A percentile compares a stretch with the other conserved stretches of the same genome.
Conservation (phyloP, 2,797 vertebrate species). For the Diceros bicornis region DNA sequence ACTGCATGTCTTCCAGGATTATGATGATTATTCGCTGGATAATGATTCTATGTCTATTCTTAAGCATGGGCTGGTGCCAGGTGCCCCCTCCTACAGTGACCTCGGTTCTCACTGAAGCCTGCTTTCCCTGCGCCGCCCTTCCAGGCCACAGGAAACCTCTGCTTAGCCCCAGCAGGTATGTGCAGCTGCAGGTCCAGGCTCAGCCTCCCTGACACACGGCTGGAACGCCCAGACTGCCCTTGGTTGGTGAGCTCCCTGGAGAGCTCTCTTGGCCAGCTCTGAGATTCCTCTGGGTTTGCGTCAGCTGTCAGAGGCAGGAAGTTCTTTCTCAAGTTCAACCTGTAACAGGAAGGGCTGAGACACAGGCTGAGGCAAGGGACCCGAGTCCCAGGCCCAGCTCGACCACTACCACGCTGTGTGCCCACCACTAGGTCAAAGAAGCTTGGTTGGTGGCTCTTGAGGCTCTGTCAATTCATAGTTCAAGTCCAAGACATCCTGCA, state of each 20-base stretch:
- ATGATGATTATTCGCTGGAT: conserved; percentile 41
- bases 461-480: not conserved
- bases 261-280: not conserved
- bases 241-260: not conserved
- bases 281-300: not conserved
- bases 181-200: not conserved
- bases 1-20: not conserved
- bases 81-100: conserved; percentile 41
- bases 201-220: not conserved
- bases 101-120: not conserved
- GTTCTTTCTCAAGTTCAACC: not conserved
- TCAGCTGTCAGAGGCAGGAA: not conserved
- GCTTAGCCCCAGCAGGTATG: not conserved
- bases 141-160: not conserved
- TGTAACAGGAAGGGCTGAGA: not conserved
- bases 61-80: conserved; percentile 6
- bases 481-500: not conserved
- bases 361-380: not conserved
- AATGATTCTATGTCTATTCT: conserved; percentile 79
- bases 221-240: not conserved
- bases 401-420: not conserved
- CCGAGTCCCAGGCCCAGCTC: not conserved
- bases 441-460: not conserved
- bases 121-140: not conserved
- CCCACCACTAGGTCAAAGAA: not conserved